phyloP scores from a whole-genome alignment of 2,888 invertebrate species.

The Pyrrhosoma nymphula region DNA sequence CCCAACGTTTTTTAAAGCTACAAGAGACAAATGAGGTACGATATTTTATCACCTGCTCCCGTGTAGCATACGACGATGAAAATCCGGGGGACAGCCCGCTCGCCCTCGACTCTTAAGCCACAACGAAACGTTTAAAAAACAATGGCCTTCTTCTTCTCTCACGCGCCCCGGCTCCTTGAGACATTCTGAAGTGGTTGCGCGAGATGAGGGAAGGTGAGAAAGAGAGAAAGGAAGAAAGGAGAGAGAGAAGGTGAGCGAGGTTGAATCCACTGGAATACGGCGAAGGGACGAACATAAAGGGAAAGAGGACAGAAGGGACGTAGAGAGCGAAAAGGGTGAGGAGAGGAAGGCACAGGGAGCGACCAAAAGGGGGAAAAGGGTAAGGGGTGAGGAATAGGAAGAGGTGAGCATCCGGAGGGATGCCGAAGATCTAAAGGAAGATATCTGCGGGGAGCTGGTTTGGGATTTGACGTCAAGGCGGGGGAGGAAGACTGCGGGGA shows the following conservation, averaged over 20 bases:
- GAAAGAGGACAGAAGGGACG: background rate
- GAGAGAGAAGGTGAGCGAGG: background rate
- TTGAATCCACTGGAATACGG: background rate
- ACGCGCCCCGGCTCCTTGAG: background rate
- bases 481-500: background rate
- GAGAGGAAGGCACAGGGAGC: background rate
- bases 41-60: background rate
- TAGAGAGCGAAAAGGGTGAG: background rate
- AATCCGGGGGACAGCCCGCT: background rate
- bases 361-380: background rate
- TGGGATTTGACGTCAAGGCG: background rate
- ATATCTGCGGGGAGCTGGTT: background rate
- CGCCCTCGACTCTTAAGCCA: background rate
- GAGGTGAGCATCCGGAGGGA: constrained; percentile 1
- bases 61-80: background rate
- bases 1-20: too few species aligned
- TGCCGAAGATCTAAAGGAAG: background rate
- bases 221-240: too few species aligned
- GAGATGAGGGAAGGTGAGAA: background rate
- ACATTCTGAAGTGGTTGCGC: background rate
- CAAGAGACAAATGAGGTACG: background rate
- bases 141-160: background rate
- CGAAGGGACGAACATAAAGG: background rate
- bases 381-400: background rate
- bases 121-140: constrained; percentile 28